Evolutionary conservation across 37 sponge, comb jelly and placozoan genomes (phyloP).

Genomic region (Ianthella basta): DNA sequence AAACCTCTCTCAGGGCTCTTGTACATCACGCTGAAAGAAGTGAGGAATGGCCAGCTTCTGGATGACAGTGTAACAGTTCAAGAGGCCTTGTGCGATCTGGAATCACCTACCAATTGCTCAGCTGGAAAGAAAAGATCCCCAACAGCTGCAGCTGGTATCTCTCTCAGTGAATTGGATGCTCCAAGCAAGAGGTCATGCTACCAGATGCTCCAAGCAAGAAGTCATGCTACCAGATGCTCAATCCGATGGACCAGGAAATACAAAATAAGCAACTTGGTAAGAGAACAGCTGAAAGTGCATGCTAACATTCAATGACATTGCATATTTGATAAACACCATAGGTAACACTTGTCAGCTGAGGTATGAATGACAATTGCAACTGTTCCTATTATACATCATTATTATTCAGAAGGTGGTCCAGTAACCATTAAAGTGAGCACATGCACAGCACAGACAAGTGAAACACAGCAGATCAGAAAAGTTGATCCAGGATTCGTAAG

Average conservation of each 20-base stretch:
- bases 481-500: constrained; percentile 23
- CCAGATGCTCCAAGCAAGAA: too few species aligned
- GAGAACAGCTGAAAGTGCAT: constrained; percentile 4
- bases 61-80: not conserved
- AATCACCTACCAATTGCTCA: not conserved
- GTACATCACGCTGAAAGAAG: constrained; percentile 4
- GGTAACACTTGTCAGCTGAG: too few species aligned
- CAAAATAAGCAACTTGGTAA: not conserved
- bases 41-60: not conserved
- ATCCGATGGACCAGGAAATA: not conserved
- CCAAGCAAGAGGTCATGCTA: not conserved
- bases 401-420: not conserved
- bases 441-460: not conserved
- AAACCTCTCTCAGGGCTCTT: not conserved
- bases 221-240: not conserved
- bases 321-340: too few species aligned
- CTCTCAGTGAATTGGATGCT: not conserved
- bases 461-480: constrained; percentile 32
- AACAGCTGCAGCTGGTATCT: not conserved
- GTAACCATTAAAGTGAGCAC: not conserved
- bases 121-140: not conserved
- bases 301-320: too few species aligned
- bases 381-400: too few species aligned
- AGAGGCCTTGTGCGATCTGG: not conserved
- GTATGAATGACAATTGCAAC: too few species aligned